These are phyloP conservation scores for Phenganax stokvisi DNA, from an alignment of 92 coral and sea anemone genomes.

Conservation along the genomic window DNA sequence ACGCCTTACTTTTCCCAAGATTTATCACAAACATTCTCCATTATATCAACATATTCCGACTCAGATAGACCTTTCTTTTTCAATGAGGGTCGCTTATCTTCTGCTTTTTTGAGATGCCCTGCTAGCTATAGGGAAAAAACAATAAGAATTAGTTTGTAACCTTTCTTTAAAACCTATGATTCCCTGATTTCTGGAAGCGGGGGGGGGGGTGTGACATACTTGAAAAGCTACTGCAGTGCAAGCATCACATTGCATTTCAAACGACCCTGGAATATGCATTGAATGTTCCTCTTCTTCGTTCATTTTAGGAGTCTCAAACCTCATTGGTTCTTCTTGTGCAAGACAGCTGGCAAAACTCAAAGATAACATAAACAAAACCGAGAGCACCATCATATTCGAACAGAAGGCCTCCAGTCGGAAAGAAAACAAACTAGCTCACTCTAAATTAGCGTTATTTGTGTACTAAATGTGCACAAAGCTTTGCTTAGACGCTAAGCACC, in stretches of 20 bases:
- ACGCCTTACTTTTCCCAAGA: conserved; percentile 81
- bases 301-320: conserved; percentile 93
- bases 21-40: conserved; percentile 75
- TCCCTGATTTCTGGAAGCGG: too few relatives aligned
- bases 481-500: conserved; percentile 11
- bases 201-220: conserved; percentile 39
- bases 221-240: conserved; percentile 89
- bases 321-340: conserved; percentile 69
- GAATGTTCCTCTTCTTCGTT: conserved; percentile 96
- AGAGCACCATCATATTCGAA: not conserved
- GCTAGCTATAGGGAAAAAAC: conserved; percentile 50
- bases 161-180: too few relatives aligned
- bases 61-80: conserved; percentile 81
- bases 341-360: not conserved
- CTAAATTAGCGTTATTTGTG: not conserved
- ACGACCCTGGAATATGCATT: conserved; percentile 83
- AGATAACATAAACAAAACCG: not conserved
- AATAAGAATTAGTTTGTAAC: not conserved
- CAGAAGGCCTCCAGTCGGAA: not conserved
- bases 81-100: conserved; percentile 75
- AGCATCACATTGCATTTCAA: conserved; percentile 87
- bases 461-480: not conserved
- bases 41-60: conserved; percentile 74
- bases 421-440: not conserved
- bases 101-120: conserved; percentile 60